These are phyloP conservation scores for Biston stratarius DNA, from an alignment of 2,888 invertebrate genomes.

Conservation along the genomic window DNA sequence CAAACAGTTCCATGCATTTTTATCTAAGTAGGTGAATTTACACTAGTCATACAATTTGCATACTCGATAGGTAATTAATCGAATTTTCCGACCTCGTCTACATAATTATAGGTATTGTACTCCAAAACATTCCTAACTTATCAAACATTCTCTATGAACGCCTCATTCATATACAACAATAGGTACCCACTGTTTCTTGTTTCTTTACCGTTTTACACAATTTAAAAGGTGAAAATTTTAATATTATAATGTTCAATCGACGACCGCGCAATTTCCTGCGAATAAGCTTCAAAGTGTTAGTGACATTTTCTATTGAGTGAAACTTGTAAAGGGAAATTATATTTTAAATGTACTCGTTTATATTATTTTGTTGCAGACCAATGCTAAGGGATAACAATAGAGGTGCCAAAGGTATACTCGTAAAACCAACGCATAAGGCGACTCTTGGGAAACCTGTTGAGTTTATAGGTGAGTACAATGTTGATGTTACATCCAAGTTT, in stretches of 20 bases:
- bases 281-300: conserved; percentile 44
- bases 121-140: conserved; percentile 10
- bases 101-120: not conserved
- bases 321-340: conserved; percentile 34
- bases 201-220: conserved; percentile 13
- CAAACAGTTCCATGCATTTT: not conserved
- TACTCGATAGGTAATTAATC: conserved; percentile 3
- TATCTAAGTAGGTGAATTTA: conserved; percentile 18
- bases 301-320: conserved; percentile 33
- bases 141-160: conserved; percentile 17
- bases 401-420: conserved; percentile 94
- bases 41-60: conserved; percentile 5
- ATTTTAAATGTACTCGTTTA: conserved; percentile 31
- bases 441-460: conserved; percentile 96
- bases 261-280: conserved; percentile 38
- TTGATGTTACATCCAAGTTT: conserved; percentile 5
- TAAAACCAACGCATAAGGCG: conserved; percentile 91
- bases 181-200: conserved; percentile 2
- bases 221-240: conserved; percentile 21
- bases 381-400: conserved; percentile 88
- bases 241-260: conserved; percentile 25
- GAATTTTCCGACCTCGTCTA: conserved; percentile 21
- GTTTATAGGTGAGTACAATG: conserved; percentile 92
- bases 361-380: conserved; percentile 71
- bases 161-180: conserved; percentile 16